A percentile compares a stretch with the other conserved stretches of the same genome.
Evolutionary conservation across 2,113 vertebrate genomes (phyloP).

Genomic region (Labeo rohita): DNA sequence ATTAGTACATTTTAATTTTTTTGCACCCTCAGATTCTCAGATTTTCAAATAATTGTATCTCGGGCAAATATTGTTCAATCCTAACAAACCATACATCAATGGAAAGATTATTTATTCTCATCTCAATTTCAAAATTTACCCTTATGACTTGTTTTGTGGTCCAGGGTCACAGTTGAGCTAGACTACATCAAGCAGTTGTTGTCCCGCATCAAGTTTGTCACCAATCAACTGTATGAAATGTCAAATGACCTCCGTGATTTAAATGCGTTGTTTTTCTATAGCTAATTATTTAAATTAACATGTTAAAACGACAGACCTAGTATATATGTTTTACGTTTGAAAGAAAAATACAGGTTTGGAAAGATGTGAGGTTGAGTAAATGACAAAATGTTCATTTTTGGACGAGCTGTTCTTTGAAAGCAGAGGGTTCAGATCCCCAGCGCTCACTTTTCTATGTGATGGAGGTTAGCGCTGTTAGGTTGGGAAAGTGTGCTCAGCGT

Average conservation of each 20-base stretch:
- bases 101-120: too few relatives aligned
- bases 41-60: too few relatives aligned
- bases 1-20: too few relatives aligned
- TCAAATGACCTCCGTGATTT: not conserved
- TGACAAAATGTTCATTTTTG: not conserved
- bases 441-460: not conserved
- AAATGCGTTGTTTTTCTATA: not conserved
- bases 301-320: not conserved
- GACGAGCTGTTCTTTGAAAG: not conserved
- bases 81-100: too few relatives aligned
- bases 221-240: not conserved
- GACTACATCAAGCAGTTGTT: too few relatives aligned
- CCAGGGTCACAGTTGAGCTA: too few relatives aligned
- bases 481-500: constrained; percentile 59
- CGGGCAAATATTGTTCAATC: too few relatives aligned
- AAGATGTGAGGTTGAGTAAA: not conserved
- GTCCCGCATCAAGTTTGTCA: too few relatives aligned
- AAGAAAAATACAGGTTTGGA: not conserved
- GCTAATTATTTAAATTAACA: not conserved
- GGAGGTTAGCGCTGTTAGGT: constrained; percentile 21
- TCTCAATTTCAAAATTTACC: too few relatives aligned
- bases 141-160: too few relatives aligned
- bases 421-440: not conserved
- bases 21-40: too few relatives aligned
- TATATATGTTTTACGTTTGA: not conserved